Evolutionary conservation across 2,113 vertebrate species (phyloP).

Genomic region (Lontra canadensis): DNA sequence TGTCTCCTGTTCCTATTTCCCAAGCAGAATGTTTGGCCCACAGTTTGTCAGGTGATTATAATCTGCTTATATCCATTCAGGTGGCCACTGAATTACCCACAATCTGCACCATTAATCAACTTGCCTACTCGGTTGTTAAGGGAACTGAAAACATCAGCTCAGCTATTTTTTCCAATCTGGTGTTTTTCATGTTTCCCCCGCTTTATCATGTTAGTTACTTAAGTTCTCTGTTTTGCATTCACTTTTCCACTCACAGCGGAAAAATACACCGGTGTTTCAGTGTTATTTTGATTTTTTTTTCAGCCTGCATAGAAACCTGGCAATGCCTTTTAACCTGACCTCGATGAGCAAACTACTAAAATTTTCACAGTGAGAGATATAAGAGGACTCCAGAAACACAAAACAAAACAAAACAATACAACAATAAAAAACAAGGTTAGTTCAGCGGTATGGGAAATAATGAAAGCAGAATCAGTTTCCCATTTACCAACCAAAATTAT

Average conservation of each 20-base stretch:
- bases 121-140: background rate
- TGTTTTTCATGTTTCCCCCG: background rate
- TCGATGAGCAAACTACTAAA: conserved; percentile 10
- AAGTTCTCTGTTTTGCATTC: conserved; percentile 38
- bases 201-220: background rate
- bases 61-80: background rate
- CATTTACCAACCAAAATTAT: conserved; percentile 14
- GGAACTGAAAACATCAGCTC: conserved; percentile 14
- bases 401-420: background rate
- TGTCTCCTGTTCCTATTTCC: background rate
- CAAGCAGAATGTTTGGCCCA: background rate
- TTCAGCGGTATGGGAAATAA: background rate
- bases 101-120: conserved; percentile 31
- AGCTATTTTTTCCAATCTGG: conserved; percentile 27
- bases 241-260: background rate
- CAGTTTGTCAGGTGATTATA: conserved; percentile 2
- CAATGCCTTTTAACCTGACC: conserved; percentile 3
- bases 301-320: background rate
- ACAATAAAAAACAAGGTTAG: background rate
- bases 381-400: background rate
- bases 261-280: background rate
- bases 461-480: conserved; percentile 12
- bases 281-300: background rate
- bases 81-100: background rate
- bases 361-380: background rate